phyloP scores from a whole-genome alignment of 2,113 vertebrate species.

The Cercocebus atys region DNA sequence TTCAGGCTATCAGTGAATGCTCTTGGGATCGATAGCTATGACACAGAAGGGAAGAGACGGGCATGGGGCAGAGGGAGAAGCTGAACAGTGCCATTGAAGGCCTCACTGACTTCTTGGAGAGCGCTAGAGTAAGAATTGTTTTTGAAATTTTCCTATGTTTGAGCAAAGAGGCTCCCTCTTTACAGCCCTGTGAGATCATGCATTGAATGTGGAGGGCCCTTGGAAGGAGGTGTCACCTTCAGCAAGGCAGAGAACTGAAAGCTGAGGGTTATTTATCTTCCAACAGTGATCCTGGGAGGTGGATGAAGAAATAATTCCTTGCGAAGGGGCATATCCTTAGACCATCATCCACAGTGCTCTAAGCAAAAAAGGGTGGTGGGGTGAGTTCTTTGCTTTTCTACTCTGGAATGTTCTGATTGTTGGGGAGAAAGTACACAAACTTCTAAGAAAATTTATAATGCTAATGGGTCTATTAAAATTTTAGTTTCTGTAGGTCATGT shows the following conservation, averaged over 20 bases:
- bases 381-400: background rate
- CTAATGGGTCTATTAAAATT: background rate
- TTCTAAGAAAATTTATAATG: background rate
- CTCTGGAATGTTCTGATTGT: background rate
- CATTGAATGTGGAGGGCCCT: background rate
- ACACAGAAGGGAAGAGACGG: background rate
- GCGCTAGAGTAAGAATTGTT: background rate
- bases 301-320: background rate
- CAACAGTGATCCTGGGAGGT: background rate
- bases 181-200: background rate
- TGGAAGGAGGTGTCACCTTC: background rate
- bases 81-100: fast-evolving
- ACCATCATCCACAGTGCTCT: background rate
- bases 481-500: background rate
- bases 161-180: background rate
- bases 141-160: background rate
- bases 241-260: background rate
- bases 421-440: background rate
- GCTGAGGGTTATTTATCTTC: background rate
- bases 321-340: background rate
- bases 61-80: too few relatives aligned
- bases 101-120: background rate
- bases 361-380: background rate
- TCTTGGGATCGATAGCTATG: background rate
- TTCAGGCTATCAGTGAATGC: background rate